These are phyloP conservation scores for Apodemus speciosus DNA, from an alignment of 2,113 vertebrate genomes.

Conservation along the genomic window DNA sequence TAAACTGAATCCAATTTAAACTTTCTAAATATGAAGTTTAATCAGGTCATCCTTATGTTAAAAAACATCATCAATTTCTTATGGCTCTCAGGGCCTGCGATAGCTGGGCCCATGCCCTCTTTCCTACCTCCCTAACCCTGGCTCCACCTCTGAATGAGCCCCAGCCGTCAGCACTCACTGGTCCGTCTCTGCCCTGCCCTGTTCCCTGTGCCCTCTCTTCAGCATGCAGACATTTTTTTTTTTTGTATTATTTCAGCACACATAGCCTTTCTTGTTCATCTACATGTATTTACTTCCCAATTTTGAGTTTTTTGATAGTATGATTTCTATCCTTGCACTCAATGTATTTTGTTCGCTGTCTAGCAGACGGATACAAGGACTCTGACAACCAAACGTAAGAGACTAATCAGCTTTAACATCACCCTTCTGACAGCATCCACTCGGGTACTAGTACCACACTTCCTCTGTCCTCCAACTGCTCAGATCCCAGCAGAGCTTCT, in stretches of 20 bases:
- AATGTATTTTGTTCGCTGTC: conserved; percentile 2
- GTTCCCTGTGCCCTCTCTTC: not conserved
- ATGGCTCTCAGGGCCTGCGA: not conserved
- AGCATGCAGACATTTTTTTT: not conserved
- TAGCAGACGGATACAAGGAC: conserved; percentile 5
- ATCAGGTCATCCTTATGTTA: not conserved
- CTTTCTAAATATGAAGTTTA: conserved; percentile 31
- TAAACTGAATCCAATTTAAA: conserved; percentile 45
- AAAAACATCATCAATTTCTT: not conserved
- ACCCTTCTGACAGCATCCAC: not conserved
- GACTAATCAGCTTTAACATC: not conserved
- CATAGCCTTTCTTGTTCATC: not conserved
- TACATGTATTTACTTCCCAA: not conserved
- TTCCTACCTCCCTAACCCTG: not conserved
- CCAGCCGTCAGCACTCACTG: not conserved
- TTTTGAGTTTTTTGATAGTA: not conserved
- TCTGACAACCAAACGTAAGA: not conserved
- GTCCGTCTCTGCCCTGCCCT: not conserved
- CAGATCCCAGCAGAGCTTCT: not conserved
- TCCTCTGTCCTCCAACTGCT: not conserved
- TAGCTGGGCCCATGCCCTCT: not conserved
- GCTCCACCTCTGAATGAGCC: not conserved
- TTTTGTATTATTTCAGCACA: not conserved
- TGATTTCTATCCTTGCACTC: not conserved
- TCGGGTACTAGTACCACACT: not conserved